Conservation (phyloP, 2,797 vertebrate species). For the Phoxinus dragarum region DNA sequence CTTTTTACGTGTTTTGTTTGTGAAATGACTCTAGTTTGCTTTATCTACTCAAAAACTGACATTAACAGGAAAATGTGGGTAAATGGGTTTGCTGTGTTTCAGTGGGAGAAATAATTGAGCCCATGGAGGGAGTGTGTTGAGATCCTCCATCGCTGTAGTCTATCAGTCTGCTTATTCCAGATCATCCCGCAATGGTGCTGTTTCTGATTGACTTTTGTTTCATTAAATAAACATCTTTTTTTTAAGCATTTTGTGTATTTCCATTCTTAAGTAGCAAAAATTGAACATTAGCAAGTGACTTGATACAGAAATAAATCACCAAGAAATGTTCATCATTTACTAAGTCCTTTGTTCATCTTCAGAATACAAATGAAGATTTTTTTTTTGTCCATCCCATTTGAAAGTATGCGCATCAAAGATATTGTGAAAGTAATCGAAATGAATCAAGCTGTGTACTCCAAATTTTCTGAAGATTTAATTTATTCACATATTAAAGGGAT, state of each 20-base stretch:
- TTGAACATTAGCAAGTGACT: background rate
- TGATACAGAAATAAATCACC: background rate
- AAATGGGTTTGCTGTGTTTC: slow-evolving; percentile 37
- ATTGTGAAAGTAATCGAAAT: background rate
- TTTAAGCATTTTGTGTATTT: slow-evolving; percentile 35
- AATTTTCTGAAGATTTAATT: background rate
- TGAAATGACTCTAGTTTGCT: background rate
- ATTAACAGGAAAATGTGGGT: background rate
- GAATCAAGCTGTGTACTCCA: background rate
- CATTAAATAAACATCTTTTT: slow-evolving; percentile 76
- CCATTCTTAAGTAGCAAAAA: background rate
- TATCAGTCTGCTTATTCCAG: slow-evolving; percentile 54
- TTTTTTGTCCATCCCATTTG: background rate
- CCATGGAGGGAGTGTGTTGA: slow-evolving; percentile 68
- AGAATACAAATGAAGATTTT: background rate
- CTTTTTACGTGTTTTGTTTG: background rate
- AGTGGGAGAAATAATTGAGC: slow-evolving; percentile 73
- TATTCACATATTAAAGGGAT: background rate
- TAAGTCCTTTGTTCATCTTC: background rate
- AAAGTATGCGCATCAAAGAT: background rate
- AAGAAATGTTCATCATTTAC: background rate
- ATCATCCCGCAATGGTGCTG: slow-evolving; percentile 65
- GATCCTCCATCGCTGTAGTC: slow-evolving; percentile 60
- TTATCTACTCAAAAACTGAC: background rate
- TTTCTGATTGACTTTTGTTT: slow-evolving; percentile 70